Evolutionary conservation across 2,797 vertebrate genomes (phyloP).

Genomic region (Antrozous pallidus): DNA sequence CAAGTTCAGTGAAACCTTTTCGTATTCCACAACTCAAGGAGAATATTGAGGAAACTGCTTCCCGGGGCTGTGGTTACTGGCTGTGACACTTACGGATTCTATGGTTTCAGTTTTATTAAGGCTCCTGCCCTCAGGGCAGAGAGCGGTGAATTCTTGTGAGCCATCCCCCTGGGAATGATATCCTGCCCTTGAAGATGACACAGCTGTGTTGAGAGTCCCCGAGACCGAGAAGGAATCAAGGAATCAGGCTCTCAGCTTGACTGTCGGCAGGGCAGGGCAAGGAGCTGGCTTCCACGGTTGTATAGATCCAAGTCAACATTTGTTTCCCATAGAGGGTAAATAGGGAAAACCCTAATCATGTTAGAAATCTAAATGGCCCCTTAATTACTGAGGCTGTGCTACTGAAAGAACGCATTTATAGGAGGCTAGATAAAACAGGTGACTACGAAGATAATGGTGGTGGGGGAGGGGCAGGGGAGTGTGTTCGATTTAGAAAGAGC

Average conservation of each 20-base stretch:
- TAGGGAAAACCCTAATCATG: neutral
- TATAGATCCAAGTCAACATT: neutral
- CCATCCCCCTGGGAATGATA: neutral
- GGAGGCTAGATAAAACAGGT: neutral
- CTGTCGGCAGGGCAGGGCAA: neutral
- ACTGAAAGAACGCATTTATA: neutral
- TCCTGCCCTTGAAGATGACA: neutral
- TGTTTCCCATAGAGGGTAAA: neutral
- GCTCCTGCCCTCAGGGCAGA: neutral
- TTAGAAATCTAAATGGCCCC: neutral
- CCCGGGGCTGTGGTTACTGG: neutral
- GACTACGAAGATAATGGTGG: neutral
- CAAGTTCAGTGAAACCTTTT: neutral
- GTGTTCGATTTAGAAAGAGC: neutral
- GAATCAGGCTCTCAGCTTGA: neutral
- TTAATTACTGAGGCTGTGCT: neutral
- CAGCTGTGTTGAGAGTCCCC: neutral
- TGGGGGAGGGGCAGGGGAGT: neutral
- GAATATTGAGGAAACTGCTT: neutral
- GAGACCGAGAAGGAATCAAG: neutral
- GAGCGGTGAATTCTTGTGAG: neutral
- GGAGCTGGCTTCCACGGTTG: neutral
- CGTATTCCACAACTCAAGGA: neutral
- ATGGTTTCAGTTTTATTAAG: constrained; percentile 12
- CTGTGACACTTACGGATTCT: neutral